These are phyloP conservation scores for Labroides dimidiatus DNA, from an alignment of 2,797 vertebrate species.

Conservation along the genomic window DNA sequence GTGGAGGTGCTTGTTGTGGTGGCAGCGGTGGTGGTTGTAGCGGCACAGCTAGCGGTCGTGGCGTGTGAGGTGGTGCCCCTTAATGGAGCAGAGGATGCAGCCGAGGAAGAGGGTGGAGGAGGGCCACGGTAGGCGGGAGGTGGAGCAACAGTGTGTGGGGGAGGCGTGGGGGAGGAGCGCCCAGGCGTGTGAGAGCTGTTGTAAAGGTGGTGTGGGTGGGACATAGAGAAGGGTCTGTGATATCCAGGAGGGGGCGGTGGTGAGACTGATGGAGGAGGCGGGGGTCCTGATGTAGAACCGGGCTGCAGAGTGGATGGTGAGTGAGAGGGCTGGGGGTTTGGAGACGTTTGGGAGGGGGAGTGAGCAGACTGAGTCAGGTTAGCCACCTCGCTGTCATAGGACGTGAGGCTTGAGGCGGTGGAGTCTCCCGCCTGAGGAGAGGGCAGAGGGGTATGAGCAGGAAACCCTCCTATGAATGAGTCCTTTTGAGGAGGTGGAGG, in stretches of 20 bases:
- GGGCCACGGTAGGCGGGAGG: constrained; percentile 79
- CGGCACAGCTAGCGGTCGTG: constrained; percentile 72
- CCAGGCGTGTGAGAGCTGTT: constrained; percentile 79
- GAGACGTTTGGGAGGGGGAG: constrained; percentile 80
- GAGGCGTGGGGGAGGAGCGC: constrained; percentile 85
- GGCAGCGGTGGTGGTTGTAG: constrained; percentile 74
- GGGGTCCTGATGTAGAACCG: constrained; percentile 61
- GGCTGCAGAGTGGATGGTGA: constrained; percentile 80
- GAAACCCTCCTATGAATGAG: constrained; percentile 72
- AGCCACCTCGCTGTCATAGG: constrained; percentile 95
- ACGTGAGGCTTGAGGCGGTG: constrained; percentile 92
- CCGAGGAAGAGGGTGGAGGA: constrained; percentile 43
- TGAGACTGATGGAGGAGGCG: constrained; percentile 82
- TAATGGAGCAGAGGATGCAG: constrained; percentile 55
- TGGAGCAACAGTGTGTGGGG: constrained; percentile 74
- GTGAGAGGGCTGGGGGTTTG: constrained; percentile 74
- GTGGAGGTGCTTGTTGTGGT: constrained; percentile 77
- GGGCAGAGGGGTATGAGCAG: constrained; percentile 77
- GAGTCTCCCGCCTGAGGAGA: constrained; percentile 90
- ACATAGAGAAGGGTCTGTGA: constrained; percentile 81
- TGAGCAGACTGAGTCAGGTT: constrained; percentile 89
- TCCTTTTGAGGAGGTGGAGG: constrained; percentile 80
- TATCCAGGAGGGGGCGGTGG: constrained; percentile 83
- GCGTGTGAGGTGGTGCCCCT: constrained; percentile 68
- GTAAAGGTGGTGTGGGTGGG: constrained; percentile 84